Percentiles rank a stretch among this genome's conserved stretches.
Evolutionary conservation across 2,113 vertebrate species (phyloP).

Genomic region (Alouatta palliata): DNA sequence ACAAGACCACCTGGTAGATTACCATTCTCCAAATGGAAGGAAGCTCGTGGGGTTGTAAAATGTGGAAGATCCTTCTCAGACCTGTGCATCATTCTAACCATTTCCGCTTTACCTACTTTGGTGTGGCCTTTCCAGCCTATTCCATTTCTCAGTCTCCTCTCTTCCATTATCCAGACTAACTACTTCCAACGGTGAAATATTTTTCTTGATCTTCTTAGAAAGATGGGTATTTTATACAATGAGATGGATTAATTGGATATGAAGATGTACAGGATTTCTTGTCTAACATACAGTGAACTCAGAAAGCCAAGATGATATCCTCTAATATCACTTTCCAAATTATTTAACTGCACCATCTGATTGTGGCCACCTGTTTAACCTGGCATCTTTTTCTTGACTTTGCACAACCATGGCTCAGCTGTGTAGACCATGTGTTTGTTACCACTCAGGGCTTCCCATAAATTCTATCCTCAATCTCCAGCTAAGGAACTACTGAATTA

Average conservation of each 20-base stretch:
- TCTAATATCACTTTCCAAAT: not conserved
- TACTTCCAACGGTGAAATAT: not conserved
- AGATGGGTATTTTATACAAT: not conserved
- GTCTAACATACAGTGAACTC: not conserved
- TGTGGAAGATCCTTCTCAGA: not conserved
- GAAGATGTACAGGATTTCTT: not conserved
- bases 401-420: slow-evolving; percentile 50
- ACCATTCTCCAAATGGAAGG: not conserved
- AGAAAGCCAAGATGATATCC: slow-evolving; percentile 19
- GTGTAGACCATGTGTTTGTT: slow-evolving; percentile 55
- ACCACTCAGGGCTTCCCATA: slow-evolving; percentile 61
- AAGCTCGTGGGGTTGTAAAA: no score
- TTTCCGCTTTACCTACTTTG: not conserved
- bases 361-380: slow-evolving; percentile 41
- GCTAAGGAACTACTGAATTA: slow-evolving; percentile 48
- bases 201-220: not conserved
- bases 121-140: not conserved
- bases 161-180: not conserved
- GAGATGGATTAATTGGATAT: not conserved
- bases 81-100: not conserved
- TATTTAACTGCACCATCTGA: slow-evolving; percentile 34
- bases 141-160: not conserved
- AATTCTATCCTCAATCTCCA: slow-evolving; percentile 29
- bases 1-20: not conserved
- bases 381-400: slow-evolving; percentile 40